Base-by-base conservation (phyloP, 2,113 vertebrate genomes). In the Ageneiosus marmoratus region DNA sequence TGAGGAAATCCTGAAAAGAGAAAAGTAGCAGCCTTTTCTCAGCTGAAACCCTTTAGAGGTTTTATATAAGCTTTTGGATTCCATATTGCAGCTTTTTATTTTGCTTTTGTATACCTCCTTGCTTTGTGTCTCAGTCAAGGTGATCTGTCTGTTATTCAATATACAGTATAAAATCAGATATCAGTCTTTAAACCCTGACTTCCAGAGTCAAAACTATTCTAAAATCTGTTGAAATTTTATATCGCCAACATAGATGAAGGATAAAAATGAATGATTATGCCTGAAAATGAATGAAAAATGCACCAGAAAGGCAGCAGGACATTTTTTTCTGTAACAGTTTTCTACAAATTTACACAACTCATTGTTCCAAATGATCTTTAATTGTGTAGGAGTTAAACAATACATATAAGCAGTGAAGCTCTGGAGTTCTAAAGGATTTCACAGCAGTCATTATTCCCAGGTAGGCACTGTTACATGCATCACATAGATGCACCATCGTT, bases 1-100 rank as follows among this genome's bases (percentile, higher is more conserved):
- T 72, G 51, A 81, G 67, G 24, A 72, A 58, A 55, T 18, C 24
- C 37, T 58, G 10, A 72, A 72, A 72, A 41, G 65, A 12, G n/a
- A 22, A 50, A 72, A 46, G 13, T 50, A 27, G 60, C 58, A 50
- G n/a, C 2, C 0, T n/a, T 44, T 58, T 62, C 20, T 73, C 41
- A 73, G 44, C 44, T 50, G 5, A 4, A 73, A 27, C 27, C 0
- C 27, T 79, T 79, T 32, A 34, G 20, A 13, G 44, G 3, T 32
- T 79, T 65, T 65, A 1, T 78, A 18, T 0, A 60, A 27, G 34
- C 55, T 60, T 48, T 48, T 46, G 12, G 9, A 12, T 46, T n/a
- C 41, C 7, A 46, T n/a, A 46, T n/a, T n/a, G 13, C n/a, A 73
- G 22, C 7, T 4, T 29, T 29, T 29, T n/a, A n/a, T 41, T 41